Conservation (phyloP, 2,797 vertebrate genomes). For the Oophaga sylvatica region DNA sequence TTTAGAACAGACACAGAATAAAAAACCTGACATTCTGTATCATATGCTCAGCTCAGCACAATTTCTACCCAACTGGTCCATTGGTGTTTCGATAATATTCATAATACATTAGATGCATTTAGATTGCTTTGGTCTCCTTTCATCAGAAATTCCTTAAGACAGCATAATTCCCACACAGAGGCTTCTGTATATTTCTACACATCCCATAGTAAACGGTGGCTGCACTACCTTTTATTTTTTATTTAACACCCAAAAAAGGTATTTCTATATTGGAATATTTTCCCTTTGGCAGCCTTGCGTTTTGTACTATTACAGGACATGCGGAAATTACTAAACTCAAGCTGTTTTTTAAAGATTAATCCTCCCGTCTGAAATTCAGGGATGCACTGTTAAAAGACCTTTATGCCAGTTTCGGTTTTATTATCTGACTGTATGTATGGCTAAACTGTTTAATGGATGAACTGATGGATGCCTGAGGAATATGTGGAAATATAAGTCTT, state of each 20-base stretch:
- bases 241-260: slow-evolving; percentile 36
- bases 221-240: not conserved
- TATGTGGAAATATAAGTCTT: slow-evolving; percentile 23
- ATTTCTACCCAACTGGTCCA: slow-evolving; percentile 57
- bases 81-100: slow-evolving; percentile 60
- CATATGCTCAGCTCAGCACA: slow-evolving; percentile 49
- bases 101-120: slow-evolving; percentile 60
- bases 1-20: slow-evolving; percentile 38
- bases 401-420: slow-evolving; percentile 24
- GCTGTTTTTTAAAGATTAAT: slow-evolving; percentile 54
- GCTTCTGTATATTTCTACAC: slow-evolving; percentile 36
- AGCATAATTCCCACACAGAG: slow-evolving; percentile 57
- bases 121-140: slow-evolving; percentile 57
- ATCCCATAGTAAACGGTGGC: slow-evolving; percentile 5
- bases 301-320: slow-evolving; percentile 44
- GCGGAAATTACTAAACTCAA: slow-evolving; percentile 50
- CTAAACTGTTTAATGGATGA: slow-evolving; percentile 18
- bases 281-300: slow-evolving; percentile 26
- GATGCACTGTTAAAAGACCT: slow-evolving; percentile 35
- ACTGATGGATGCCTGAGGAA: slow-evolving; percentile 1
- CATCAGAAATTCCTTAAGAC: slow-evolving; percentile 59
- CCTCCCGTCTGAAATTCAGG: slow-evolving; percentile 29
- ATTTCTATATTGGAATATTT: slow-evolving; percentile 39
- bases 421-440: slow-evolving; percentile 37
- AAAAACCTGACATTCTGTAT: slow-evolving; percentile 33